Evolutionary conservation across 2,888 invertebrate genomes (phyloP), one percentile per base, ranked within the genome.

Genomic region (Priapulus caudatus): DNA sequence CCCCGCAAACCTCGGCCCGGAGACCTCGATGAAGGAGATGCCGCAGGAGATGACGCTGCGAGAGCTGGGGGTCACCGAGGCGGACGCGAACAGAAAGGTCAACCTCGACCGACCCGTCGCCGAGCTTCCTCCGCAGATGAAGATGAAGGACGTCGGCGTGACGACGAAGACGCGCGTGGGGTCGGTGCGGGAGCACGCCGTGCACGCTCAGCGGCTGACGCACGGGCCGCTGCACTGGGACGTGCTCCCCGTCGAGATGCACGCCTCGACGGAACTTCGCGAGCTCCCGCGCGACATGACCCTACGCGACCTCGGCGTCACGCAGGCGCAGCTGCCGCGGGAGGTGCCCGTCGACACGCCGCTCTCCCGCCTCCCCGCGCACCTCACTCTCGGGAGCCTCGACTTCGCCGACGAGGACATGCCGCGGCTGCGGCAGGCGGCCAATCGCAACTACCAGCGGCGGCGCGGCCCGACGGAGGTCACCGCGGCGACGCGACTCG

Each of bases 31-130:
- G 33, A 33, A 33, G n/a, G 33, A 33, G n/a, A 10, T 33, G 33
- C 33, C 33, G n/a, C 33, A 33, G 33, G 33, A 33, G n/a, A 33
- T 33, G 33, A 33, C 33, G n/a, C 33, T 33, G 33, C 33, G n/a
- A 33, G 33, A 33, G n/a, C 33, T 33, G 10, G 33, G 33, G 10
- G 33, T 33, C n/a, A n/a, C 10, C n/a, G 33, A 33, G n/a, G 33
- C 33, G n/a, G n/a, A n/a, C n/a, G n/a, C n/a, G n/a, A n/a, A n/a
- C n/a, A n/a, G n/a, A n/a, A 33, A 33, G n/a, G n/a, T 10, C 10
- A 33, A 33, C 33, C 10, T 33, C 33, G n/a, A n/a, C n/a, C n/a
- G n/a, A n/a, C n/a, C n/a, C n/a, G n/a, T n/a, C n/a, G n/a, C n/a
- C n/a, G 33, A 33, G 33, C 33, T 33, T 10, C 33, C 33, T n/a